phyloP scores from a whole-genome alignment of 2,888 invertebrate species.

The Galerucella calmariensis region DNA sequence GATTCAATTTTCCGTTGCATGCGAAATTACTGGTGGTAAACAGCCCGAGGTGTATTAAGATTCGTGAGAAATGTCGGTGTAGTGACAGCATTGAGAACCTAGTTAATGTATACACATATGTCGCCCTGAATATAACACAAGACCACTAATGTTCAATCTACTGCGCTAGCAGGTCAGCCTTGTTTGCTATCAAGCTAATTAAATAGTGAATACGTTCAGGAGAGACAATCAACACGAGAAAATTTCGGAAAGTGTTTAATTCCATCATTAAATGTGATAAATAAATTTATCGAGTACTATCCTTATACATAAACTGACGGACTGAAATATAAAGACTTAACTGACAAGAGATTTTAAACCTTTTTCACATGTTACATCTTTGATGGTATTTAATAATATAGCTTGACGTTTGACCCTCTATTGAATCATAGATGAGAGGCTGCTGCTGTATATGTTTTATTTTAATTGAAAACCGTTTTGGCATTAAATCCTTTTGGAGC shows the following conservation, averaged over 20 bases:
- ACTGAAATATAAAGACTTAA: too few relatives aligned
- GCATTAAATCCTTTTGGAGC: slow-evolving; percentile 41
- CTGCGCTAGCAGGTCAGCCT: slow-evolving; percentile 36
- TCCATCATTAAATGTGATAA: too few relatives aligned
- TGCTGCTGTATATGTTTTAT: slow-evolving; percentile 38
- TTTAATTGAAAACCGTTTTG: slow-evolving; percentile 42
- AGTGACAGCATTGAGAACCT: slow-evolving; percentile 5
- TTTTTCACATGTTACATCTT: too few relatives aligned
- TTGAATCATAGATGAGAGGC: slow-evolving; percentile 40
- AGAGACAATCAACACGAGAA: background rate
- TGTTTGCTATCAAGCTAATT: slow-evolving; percentile 36
- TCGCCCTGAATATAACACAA: slow-evolving; percentile 23
- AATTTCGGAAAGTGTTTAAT: too few relatives aligned
- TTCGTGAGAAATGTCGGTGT: background rate
- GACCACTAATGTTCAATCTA: slow-evolving; percentile 47
- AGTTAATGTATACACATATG: slow-evolving; percentile 5
- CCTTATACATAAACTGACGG: too few relatives aligned
- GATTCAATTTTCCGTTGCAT: background rate
- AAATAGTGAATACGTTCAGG: background rate
- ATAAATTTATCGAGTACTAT: too few relatives aligned
- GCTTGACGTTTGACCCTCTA: slow-evolving; percentile 41
- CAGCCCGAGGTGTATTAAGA: slow-evolving; percentile 2
- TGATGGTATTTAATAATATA: too few relatives aligned
- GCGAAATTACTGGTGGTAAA: background rate
- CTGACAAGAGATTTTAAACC: too few relatives aligned